A percentile compares a stretch with the other conserved stretches of the same genome.
These are phyloP conservation scores for Turritopsis rubra DNA, from an alignment of 30 jellyfish, hydroid and myxozoan genomes.

Conservation along the genomic window DNA sequence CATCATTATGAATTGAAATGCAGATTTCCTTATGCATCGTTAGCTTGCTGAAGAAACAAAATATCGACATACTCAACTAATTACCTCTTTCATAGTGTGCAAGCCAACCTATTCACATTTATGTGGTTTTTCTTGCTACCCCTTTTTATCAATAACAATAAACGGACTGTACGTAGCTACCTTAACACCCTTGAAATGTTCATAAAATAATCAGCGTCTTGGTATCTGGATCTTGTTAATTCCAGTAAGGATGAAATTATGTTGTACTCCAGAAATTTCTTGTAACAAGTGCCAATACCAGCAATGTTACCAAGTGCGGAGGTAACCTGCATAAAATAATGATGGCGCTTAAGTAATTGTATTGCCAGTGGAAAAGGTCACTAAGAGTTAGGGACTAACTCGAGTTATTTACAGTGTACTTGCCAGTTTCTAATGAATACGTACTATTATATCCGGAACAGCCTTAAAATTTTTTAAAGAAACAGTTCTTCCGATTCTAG, in stretches of 20 bases:
- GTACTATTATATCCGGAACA: no score
- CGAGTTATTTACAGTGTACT: no score
- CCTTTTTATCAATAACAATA: background rate
- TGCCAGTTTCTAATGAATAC: no score
- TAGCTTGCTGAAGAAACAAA: constrained; percentile 13
- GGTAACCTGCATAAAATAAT: background rate
- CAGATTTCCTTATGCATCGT: constrained; percentile 6
- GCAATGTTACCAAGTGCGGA: constrained; percentile 25
- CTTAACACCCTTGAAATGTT: constrained; percentile 13
- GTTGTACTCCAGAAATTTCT: background rate
- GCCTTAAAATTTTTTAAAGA: no score
- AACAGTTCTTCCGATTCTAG: no score
- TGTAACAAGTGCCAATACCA: background rate
- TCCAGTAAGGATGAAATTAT: constrained; percentile 2
- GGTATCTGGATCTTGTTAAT: background rate
- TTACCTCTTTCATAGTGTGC: no score
- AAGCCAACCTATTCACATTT: no score
- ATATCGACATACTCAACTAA: background rate
- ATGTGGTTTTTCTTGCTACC: no score
- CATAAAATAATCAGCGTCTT: constrained; percentile 10
- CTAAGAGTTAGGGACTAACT: no score
- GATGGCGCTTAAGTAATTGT: no score
- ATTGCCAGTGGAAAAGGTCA: no score
- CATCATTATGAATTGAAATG: background rate
- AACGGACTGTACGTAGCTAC: background rate